Percentiles rank a stretch among this genome's conserved stretches.
Conservation (phyloP, 2,113 vertebrate species). For the Zootoca vivipara region DNA sequence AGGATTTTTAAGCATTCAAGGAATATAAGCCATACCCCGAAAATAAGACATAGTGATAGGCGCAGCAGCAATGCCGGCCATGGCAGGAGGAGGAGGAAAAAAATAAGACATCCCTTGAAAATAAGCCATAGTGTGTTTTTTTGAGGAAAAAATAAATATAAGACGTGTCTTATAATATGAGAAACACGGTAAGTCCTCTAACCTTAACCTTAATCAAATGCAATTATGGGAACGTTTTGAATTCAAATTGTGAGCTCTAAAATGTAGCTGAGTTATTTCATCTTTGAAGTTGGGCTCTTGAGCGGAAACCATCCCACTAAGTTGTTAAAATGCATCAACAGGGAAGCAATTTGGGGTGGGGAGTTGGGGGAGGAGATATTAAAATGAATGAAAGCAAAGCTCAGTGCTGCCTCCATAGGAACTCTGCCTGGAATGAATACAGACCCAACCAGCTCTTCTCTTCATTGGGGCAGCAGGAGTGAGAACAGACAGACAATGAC, state of each 20-base stretch:
- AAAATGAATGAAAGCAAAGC: background rate
- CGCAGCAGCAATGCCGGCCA: too few relatives aligned
- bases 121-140: too few relatives aligned
- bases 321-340: background rate
- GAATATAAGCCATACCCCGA: too few relatives aligned
- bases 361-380: background rate
- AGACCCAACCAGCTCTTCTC: background rate
- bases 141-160: too few relatives aligned
- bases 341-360: background rate
- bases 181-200: background rate
- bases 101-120: too few relatives aligned
- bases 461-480: background rate
- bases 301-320: background rate
- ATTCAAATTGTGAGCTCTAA: background rate
- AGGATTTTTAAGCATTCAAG: too few relatives aligned
- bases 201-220: background rate
- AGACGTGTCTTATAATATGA: too few relatives aligned
- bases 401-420: background rate
- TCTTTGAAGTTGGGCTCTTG: background rate
- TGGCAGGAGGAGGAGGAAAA: too few relatives aligned
- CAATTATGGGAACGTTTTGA: background rate
- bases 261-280: background rate
- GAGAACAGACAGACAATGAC: background rate
- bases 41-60: too few relatives aligned
- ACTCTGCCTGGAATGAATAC: background rate